Base-by-base conservation (phyloP, 2,797 vertebrate species). In the Siniperca scherzeri region DNA sequence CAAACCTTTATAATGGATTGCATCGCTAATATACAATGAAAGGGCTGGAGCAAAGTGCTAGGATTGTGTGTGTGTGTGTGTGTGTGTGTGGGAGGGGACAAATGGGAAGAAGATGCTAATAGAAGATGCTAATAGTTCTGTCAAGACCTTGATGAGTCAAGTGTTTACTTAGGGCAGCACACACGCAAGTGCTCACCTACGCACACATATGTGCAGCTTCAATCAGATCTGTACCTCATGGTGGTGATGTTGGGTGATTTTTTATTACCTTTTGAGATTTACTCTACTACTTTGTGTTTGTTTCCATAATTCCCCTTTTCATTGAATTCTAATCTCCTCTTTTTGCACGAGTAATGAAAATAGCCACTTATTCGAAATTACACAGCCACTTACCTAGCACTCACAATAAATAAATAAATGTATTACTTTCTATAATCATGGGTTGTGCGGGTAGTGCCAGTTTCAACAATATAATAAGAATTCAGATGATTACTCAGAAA, bases 11-110 rank as follows among this genome's bases (percentile, higher is more conserved):
- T 96, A 97, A 97, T 94, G 88, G 95, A 97, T 96, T 95, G 95
- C 92, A 91, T 94, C 65, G 84, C 94, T 96, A 97, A 97, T 96
- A 94, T 94, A 95, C 94, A 95, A 92, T 95, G 96, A 97, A 96
- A 95, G 95, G 94, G 89, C 83, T 78, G 82, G 55, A 88, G 78
- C 25, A 83, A 74, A 84, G 74, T 55, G 84, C 60, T 68, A 61
- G 64, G 53, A 11, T 50, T 83, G 66, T 64, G 48, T 78, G 64
- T 70, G 73, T 21, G 68, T 38, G 59, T 68, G 27, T 55, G 62
- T 53, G 65, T 70, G 77, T 72, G 83, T 74, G 55, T 61, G 60
- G 38, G 62, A 27, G 70, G 71, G 85, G 71, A 70, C 72, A 78
- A 70, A 81, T 91, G 91, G 94, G 92, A 94, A 94, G 91, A 91